Conservation (phyloP, 2,888 invertebrate species). For the Griposia aprilina region DNA sequence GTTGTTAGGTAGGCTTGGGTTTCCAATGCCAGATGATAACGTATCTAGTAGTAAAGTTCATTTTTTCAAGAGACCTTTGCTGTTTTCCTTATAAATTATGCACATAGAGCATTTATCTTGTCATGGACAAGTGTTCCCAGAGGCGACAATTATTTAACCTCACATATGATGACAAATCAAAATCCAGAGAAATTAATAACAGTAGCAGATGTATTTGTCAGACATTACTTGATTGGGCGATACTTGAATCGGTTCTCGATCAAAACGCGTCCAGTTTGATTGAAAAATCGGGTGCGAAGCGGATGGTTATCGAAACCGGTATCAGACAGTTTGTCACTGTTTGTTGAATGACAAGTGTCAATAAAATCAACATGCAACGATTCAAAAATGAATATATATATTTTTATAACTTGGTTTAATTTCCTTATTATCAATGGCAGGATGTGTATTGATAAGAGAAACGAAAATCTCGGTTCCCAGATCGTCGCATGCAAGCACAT, state of each 20-base stretch:
- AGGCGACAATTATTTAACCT: slow-evolving; percentile 17
- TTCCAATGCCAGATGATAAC: slow-evolving; percentile 31
- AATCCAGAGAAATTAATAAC: slow-evolving; percentile 18
- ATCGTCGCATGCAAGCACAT: neutral
- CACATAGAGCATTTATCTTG: slow-evolving; percentile 26
- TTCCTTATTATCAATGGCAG: neutral
- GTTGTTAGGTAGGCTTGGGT: neutral
- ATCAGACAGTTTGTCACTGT: slow-evolving; percentile 27
- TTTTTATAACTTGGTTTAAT: neutral
- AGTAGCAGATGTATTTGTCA: slow-evolving; percentile 18
- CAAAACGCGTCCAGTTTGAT: slow-evolving; percentile 53
- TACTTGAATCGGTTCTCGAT: slow-evolving; percentile 50
- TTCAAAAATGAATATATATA: neutral
- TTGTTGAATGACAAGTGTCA: slow-evolving; percentile 10
- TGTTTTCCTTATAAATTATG: slow-evolving; percentile 41
- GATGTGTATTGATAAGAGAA: slow-evolving; percentile 7
- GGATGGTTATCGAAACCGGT: slow-evolving; percentile 46
- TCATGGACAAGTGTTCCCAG: neutral
- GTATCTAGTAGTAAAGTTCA: slow-evolving; percentile 10
- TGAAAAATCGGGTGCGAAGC: slow-evolving; percentile 37
- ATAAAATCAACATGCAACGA: slow-evolving; percentile 4
- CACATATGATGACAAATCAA: slow-evolving; percentile 23
- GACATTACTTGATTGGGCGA: slow-evolving; percentile 39
- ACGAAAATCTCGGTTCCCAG: neutral
- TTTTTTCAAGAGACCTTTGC: slow-evolving; percentile 28